A percentile compares a stretch with the other conserved stretches of the same genome.
Evolutionary conservation across 2,797 vertebrate species (phyloP).

Genomic region (Galaxias olidus): DNA sequence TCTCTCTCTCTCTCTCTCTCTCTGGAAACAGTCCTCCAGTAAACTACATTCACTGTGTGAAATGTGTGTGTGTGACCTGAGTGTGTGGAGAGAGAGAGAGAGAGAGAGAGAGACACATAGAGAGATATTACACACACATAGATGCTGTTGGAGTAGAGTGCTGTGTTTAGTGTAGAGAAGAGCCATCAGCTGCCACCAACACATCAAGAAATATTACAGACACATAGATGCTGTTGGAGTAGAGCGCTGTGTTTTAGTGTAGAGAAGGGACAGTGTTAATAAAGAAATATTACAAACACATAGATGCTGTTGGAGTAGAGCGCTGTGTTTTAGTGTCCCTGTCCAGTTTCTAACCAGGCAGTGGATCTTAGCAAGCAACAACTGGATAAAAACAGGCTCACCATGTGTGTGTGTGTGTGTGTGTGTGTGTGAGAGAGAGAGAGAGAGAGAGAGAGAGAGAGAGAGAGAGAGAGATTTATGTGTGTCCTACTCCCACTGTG

Average conservation of each 20-base stretch:
- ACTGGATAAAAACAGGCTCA: neutral
- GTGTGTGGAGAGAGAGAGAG: neutral
- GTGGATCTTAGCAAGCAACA: neutral
- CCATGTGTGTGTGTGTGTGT: neutral
- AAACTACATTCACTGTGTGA: neutral
- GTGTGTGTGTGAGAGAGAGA: neutral
- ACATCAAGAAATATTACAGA: no score
- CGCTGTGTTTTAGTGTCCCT: no score
- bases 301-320: no score
- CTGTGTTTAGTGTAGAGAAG: no score
- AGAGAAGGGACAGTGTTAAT: no score
- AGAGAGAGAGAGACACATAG: neutral
- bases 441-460: neutral
- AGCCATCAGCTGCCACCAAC: no score
- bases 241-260: no score
- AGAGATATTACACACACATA: neutral
- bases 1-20: neutral
- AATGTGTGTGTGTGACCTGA: neutral
- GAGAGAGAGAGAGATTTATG: neutral
- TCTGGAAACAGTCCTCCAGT: neutral
- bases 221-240: no score
- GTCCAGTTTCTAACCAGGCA: constrained; percentile 4
- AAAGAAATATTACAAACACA: no score
- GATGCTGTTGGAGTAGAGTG: no score
- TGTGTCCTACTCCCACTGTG: constrained; percentile 27